Evolutionary conservation across 1,140 invertebrate genomes (phyloP).

Genomic region (Venustaconcha ellipsiformis): DNA sequence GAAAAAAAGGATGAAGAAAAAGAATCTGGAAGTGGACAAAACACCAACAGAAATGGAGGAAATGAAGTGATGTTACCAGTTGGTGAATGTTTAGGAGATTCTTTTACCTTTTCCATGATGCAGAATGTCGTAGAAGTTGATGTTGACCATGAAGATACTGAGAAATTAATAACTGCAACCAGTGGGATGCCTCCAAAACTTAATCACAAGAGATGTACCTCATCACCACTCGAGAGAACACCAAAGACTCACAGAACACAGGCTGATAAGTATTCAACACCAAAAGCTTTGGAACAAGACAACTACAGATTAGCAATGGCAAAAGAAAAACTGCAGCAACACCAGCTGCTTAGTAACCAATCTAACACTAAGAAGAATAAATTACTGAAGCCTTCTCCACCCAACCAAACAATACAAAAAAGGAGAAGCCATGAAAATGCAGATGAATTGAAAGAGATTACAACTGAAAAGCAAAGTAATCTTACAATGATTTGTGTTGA

Average conservation of each 20-base stretch:
- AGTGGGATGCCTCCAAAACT: not conserved
- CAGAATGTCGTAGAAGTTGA: conserved; percentile 40
- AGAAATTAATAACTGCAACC: conserved; percentile 1
- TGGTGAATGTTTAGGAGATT: not conserved
- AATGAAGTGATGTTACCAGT: not conserved
- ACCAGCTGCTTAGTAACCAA: no score
- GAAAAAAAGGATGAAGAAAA: conserved; percentile 4
- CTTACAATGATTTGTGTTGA: no score
- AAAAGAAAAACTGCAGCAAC: no score
- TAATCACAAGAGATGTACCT: not conserved
- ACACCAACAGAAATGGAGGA: not conserved
- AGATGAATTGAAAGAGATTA: not conserved
- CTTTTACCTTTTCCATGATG: conserved; percentile 48
- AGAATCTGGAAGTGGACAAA: no score
- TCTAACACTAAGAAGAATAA: no score
- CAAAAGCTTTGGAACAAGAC: conserved; percentile 7
- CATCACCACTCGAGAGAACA: not conserved
- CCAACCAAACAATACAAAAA: not conserved
- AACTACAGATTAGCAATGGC: no score
- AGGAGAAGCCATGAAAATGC: not conserved
- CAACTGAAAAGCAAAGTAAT: no score
- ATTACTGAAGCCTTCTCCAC: no score
- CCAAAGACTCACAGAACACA: not conserved
- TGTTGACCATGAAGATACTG: conserved; percentile 1
- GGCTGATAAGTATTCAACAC: conserved; percentile 4